phyloP scores from a whole-genome alignment of 2,888 invertebrate species.

The Pyrrhosoma nymphula region DNA sequence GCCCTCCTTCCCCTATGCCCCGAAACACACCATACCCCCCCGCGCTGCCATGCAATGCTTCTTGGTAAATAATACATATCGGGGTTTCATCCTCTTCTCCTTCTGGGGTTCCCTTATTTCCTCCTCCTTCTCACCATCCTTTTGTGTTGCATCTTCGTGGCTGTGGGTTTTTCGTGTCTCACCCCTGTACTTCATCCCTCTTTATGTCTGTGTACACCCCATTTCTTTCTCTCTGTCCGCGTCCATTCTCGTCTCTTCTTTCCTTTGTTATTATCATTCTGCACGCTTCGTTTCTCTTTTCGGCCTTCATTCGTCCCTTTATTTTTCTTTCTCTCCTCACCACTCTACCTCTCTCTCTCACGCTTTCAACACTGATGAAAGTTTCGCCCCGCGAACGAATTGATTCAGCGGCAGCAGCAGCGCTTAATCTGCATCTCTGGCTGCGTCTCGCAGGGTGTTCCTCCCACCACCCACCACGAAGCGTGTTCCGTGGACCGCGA shows the following conservation, averaged over 20 bases:
- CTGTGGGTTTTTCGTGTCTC: not conserved
- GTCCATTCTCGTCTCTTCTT: not conserved
- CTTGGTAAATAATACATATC: not conserved
- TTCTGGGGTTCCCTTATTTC: not conserved
- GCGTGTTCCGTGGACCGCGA: not conserved
- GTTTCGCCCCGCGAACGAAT: not conserved
- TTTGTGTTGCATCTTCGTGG: no score
- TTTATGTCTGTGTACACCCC: not conserved
- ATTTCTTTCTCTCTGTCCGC: slow-evolving; percentile 16
- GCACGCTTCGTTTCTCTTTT: not conserved
- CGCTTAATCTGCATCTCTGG: not conserved
- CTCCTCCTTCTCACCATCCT: not conserved
- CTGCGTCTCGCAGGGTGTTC: not conserved
- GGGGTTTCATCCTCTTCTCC: not conserved
- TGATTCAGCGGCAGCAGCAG: not conserved
- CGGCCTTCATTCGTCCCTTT: not conserved
- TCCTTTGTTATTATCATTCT: not conserved
- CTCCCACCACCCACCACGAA: not conserved
- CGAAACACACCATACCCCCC: not conserved
- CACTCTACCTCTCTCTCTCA: not conserved
- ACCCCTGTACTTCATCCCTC: not conserved
- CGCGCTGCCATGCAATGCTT: not conserved
- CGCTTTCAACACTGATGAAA: not conserved
- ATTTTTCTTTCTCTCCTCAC: not conserved
- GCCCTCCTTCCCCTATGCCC: not conserved